Conservation (phyloP, 92 coral and sea anemone species). For the Zoanthus gigantus region DNA sequence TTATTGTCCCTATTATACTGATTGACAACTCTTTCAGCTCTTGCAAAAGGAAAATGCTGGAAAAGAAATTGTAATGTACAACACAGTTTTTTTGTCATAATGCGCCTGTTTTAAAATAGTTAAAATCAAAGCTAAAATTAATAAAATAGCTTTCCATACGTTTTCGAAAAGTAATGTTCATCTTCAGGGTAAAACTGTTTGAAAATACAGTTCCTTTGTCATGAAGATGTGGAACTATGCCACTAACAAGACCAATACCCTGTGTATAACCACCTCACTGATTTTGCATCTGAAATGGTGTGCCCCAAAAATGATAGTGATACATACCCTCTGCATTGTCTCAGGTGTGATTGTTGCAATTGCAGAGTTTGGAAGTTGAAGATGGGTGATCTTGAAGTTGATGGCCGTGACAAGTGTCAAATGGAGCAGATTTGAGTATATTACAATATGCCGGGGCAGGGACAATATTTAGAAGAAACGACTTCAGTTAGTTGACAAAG, state of each 20-base stretch:
- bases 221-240: no score
- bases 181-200: no score
- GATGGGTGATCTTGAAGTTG: slow-evolving; percentile 24
- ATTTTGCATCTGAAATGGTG: slow-evolving; percentile 9
- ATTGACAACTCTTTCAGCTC: no score
- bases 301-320: slow-evolving; percentile 30
- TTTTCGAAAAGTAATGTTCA: no score
- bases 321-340: slow-evolving; percentile 17
- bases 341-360: slow-evolving; percentile 20
- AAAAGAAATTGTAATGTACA: no score
- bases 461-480: neutral
- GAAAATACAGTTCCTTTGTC: no score
- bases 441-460: neutral
- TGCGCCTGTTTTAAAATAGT: no score
- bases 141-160: no score
- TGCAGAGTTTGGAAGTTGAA: slow-evolving; percentile 27
- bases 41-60: no score
- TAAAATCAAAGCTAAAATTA: no score
- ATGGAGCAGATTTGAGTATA: slow-evolving; percentile 15
- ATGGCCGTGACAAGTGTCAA: neutral
- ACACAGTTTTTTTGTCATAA: no score
- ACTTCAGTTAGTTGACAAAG: slow-evolving; percentile 36
- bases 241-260: slow-evolving; percentile 19
- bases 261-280: slow-evolving; percentile 11
- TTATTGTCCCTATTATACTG: no score